A percentile compares a stretch with the other conserved stretches of the same genome.
phyloP scores from a whole-genome alignment of 37 sponge, comb jelly and placozoan species.

The Petrosia ficiformis region DNA sequence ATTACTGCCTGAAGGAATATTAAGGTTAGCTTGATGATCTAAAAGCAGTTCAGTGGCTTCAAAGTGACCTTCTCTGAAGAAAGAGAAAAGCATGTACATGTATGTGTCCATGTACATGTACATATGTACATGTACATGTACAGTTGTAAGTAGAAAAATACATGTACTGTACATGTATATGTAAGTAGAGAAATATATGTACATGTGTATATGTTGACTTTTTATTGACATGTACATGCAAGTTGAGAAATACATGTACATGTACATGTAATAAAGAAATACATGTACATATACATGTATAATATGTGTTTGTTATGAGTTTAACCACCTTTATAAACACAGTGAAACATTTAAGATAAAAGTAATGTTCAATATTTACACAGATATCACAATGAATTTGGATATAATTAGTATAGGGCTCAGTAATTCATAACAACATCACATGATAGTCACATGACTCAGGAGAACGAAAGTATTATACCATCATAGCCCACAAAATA shows the following conservation, averaged over 20 bases:
- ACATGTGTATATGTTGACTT: too few relatives aligned
- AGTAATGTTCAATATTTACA: neutral
- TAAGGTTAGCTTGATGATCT: constrained; percentile 83
- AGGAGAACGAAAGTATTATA: constrained; percentile 10
- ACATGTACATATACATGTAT: too few relatives aligned
- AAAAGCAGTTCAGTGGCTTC: constrained; percentile 87
- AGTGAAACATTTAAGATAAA: too few relatives aligned
- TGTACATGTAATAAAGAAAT: too few relatives aligned
- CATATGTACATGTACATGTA: constrained; percentile 17
- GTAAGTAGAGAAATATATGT: too few relatives aligned
- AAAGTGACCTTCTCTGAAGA: constrained; percentile 81
- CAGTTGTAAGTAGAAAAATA: constrained; percentile 1
- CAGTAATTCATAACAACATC: neutral
- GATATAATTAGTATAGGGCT: too few relatives aligned
- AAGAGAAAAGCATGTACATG: constrained; percentile 2
- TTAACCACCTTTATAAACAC: too few relatives aligned
- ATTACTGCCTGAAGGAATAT: constrained; percentile 90
- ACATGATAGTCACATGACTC: constrained; percentile 3
- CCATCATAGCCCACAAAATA: neutral
- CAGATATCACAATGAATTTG: too few relatives aligned
- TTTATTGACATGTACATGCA: too few relatives aligned
- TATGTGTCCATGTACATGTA: constrained; percentile 14
- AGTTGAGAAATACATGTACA: too few relatives aligned
- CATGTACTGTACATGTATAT: too few relatives aligned
- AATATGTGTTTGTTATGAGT: too few relatives aligned